A percentile compares a stretch with the other conserved stretches of the same genome.
Evolutionary conservation across 2,888 invertebrate species (phyloP).

Genomic region (Orthosia cruda): DNA sequence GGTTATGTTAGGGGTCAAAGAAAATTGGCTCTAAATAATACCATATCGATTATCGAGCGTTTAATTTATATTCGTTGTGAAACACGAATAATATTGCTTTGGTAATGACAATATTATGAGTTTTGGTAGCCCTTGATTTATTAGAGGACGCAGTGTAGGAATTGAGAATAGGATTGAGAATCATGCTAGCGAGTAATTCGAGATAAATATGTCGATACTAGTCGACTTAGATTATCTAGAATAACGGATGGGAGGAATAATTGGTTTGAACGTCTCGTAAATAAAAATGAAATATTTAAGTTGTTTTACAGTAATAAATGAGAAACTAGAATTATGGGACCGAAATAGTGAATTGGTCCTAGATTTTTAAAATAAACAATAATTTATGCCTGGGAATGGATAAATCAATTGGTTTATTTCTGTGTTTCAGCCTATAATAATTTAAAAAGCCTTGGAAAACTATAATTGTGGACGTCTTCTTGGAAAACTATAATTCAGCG

Average conservation of each 20-base stretch:
- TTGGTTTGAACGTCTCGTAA: conserved; percentile 37
- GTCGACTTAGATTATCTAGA: conserved; percentile 48
- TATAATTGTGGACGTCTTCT: too few species aligned
- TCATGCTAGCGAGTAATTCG: conserved; percentile 14
- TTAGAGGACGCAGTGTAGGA: conserved; percentile 49
- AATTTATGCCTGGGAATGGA: not conserved
- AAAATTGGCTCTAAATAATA: conserved; percentile 51
- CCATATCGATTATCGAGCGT: conserved; percentile 64
- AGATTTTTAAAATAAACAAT: conserved; percentile 8
- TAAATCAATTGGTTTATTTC: too few species aligned
- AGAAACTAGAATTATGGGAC: conserved; percentile 10
- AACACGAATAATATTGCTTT: conserved; percentile 72
- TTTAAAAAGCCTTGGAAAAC: too few species aligned
- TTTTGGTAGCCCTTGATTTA: conserved; percentile 66
- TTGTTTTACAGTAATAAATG: too few species aligned
- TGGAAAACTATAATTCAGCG: too few species aligned
- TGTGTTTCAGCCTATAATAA: too few species aligned
- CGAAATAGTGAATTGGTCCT: not conserved
- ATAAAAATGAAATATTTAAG: conserved; percentile 39
- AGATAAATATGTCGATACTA: conserved; percentile 47
- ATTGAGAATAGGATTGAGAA: not conserved
- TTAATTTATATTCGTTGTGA: conserved; percentile 75
- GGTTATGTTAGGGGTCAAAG: conserved; percentile 39
- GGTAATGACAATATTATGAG: conserved; percentile 70
- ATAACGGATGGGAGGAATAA: conserved; percentile 43